A percentile compares a stretch with the other conserved stretches of the same genome.
phyloP scores from a whole-genome alignment of 2,888 invertebrate genomes.

The Caenorhabditis doughertyi region DNA sequence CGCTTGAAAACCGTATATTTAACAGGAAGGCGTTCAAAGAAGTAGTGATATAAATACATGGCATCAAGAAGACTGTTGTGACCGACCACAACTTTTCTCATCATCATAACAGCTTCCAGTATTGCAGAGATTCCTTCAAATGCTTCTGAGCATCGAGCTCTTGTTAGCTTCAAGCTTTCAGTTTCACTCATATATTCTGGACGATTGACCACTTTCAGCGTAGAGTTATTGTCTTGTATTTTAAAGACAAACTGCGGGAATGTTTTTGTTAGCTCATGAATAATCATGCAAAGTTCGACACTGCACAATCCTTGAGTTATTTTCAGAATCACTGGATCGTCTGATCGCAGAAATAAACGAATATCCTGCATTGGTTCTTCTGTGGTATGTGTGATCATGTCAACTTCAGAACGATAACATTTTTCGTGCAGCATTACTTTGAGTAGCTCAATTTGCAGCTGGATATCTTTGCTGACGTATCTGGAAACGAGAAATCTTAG shows the following conservation, averaged over 20 bases:
- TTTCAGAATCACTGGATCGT: slow-evolving; percentile 20
- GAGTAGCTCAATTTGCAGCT: slow-evolving; percentile 26
- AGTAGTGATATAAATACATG: slow-evolving; percentile 59
- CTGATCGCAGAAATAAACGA: not conserved
- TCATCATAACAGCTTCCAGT: slow-evolving; percentile 17
- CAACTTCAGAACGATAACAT: slow-evolving; percentile 3
- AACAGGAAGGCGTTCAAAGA: slow-evolving; percentile 33
- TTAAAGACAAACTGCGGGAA: slow-evolving; percentile 36
- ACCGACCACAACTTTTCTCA: slow-evolving; percentile 41
- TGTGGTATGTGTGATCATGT: slow-evolving; percentile 5
- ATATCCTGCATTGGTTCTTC: slow-evolving; percentile 15
- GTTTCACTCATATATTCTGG: not conserved
- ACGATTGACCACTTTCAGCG: not conserved
- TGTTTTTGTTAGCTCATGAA: slow-evolving; percentile 24
- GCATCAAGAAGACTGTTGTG: slow-evolving; percentile 57
- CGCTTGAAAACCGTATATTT: slow-evolving; percentile 47
- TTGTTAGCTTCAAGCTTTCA: slow-evolving; percentile 4
- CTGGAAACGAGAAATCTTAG: slow-evolving; percentile 21
- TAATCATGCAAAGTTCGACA: slow-evolving; percentile 22
- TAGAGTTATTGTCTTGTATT: not conserved
- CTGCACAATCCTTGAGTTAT: not conserved
- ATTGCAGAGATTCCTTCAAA: slow-evolving; percentile 40
- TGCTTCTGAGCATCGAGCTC: slow-evolving; percentile 22
- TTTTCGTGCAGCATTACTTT: slow-evolving; percentile 57
- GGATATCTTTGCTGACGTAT: slow-evolving; percentile 11